These are phyloP conservation scores for Agapornis roseicollis DNA, from an alignment of 2,113 vertebrate species.

Conservation along the genomic window DNA sequence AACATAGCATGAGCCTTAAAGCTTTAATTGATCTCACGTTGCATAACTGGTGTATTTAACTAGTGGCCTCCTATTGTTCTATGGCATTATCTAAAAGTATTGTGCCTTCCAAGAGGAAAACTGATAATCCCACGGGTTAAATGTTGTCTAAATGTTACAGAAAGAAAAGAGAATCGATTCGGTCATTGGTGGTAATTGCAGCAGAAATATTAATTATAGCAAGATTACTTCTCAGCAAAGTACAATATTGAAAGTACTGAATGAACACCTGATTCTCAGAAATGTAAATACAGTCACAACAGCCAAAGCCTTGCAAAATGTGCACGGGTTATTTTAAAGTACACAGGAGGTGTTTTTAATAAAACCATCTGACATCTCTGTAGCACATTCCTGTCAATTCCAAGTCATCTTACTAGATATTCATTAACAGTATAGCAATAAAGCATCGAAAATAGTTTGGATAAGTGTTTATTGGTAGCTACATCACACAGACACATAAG, in stretches of 20 bases:
- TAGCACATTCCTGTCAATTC: constrained; percentile 38
- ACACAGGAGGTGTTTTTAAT: constrained; percentile 16
- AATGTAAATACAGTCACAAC: constrained; percentile 14
- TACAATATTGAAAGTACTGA: background rate
- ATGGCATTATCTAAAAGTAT: background rate
- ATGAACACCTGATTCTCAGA: constrained; percentile 8
- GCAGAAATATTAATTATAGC: constrained; percentile 35
- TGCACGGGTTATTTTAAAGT: background rate
- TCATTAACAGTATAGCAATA: constrained; percentile 19
- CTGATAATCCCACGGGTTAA: constrained; percentile 2
- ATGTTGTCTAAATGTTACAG: background rate
- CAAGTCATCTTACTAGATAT: constrained; percentile 19
- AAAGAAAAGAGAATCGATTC: background rate
- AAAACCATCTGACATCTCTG: constrained; percentile 27
- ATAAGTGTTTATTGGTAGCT: constrained; percentile 36
- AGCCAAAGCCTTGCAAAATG: constrained; percentile 11
- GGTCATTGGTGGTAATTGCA: background rate
- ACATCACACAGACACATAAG: constrained; percentile 18
- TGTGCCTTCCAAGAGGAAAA: constrained; percentile 4
- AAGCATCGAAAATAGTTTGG: constrained; percentile 41
- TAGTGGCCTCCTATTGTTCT: constrained; percentile 63
- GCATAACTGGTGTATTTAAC: background rate
- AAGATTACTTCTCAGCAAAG: constrained; percentile 28
- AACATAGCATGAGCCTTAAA: background rate
- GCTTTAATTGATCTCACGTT: background rate